Conservation (phyloP, 2,888 invertebrate genomes). For the Scaptomyza cyrtandrae region DNA sequence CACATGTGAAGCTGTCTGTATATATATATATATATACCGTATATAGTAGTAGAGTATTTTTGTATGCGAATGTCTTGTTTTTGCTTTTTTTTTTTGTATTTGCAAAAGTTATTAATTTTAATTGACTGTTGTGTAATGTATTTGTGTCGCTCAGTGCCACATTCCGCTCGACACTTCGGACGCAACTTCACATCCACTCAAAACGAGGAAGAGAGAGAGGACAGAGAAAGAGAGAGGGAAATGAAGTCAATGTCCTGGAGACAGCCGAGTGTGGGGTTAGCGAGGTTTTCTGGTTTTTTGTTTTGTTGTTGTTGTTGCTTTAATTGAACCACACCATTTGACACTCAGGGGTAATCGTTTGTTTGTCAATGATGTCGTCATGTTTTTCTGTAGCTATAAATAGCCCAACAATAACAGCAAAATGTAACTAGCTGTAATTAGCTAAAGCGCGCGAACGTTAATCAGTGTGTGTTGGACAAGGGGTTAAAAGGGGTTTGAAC, state of each 20-base stretch:
- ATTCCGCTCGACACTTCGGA: conserved; percentile 70
- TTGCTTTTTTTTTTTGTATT: conserved; percentile 38
- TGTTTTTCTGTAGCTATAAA: conserved; percentile 60
- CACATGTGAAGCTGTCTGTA: conserved; percentile 68
- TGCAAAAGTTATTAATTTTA: conserved; percentile 81
- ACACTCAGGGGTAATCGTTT: conserved; percentile 53
- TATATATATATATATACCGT: neutral
- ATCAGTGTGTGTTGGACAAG: conserved; percentile 16
- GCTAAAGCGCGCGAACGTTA: conserved; percentile 35
- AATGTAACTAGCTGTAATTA: conserved; percentile 66
- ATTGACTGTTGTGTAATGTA: conserved; percentile 80
- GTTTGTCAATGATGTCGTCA: conserved; percentile 58
- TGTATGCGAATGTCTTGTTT: too few species aligned
- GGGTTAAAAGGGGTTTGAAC: neutral
- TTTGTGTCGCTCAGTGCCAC: conserved; percentile 56
- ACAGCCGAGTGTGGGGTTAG: neutral
- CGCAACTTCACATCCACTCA: conserved; percentile 57
- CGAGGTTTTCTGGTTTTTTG: too few species aligned
- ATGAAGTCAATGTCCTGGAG: conserved; percentile 72
- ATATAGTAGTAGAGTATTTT: neutral
- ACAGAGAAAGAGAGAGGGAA: neutral
- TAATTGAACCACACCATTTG: conserved; percentile 78
- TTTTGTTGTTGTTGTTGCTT: conserved; percentile 39
- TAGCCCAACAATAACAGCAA: conserved; percentile 35
- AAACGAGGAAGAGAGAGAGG: neutral